Conservation (phyloP, 2,113 vertebrate species). For the Calcarius ornatus region DNA sequence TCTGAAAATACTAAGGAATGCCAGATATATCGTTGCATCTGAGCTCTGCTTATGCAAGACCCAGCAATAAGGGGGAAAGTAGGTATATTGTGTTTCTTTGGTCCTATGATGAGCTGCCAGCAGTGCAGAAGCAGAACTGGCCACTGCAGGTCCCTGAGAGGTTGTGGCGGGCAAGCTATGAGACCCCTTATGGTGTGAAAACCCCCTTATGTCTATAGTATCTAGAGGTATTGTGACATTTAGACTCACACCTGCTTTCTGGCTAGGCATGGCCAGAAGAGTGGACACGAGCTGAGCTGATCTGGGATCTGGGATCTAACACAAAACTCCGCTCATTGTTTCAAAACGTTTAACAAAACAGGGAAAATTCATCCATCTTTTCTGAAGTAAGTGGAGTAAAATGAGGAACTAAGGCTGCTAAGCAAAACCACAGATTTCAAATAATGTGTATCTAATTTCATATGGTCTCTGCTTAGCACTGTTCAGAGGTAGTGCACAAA, state of each 20-base stretch:
- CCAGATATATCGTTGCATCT: neutral
- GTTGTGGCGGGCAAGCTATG: neutral
- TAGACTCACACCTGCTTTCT: neutral
- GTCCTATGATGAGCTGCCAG: constrained; percentile 21
- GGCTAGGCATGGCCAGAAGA: neutral
- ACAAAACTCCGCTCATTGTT: neutral
- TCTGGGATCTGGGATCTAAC: neutral
- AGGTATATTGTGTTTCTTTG: constrained; percentile 2
- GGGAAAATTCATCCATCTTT: neutral
- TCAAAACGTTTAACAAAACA: neutral
- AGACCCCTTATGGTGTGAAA: neutral
- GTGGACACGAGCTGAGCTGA: neutral
- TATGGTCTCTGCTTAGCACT: constrained; percentile 27
- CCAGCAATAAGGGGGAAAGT: neutral
- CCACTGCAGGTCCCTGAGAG: constrained; percentile 30
- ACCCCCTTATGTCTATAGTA: neutral
- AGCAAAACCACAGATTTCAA: neutral
- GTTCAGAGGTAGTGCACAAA: constrained; percentile 44
- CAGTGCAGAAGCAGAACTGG: neutral
- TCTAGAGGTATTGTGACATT: neutral
- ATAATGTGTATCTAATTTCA: neutral
- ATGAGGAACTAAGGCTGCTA: neutral
- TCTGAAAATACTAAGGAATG: neutral
- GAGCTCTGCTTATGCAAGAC: neutral
- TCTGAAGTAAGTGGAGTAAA: neutral